Conservation (phyloP, 2,797 vertebrate genomes). For the Avahi laniger region DNA sequence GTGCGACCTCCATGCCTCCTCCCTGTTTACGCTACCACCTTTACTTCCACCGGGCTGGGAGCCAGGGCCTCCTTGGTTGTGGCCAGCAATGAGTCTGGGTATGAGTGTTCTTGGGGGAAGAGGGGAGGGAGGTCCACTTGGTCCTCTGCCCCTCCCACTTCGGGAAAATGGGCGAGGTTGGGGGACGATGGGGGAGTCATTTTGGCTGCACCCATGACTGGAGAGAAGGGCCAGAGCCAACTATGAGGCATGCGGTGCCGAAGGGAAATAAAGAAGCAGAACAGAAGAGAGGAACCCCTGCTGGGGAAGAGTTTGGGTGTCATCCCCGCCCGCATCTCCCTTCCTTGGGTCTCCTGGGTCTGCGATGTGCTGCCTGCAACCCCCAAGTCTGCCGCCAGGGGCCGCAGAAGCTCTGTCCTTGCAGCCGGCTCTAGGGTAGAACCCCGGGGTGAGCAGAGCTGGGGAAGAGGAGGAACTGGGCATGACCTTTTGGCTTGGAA, state of each 20-base stretch:
- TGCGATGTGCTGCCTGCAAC: constrained; percentile 9
- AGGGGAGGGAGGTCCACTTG: not conserved
- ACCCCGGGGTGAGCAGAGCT: not conserved
- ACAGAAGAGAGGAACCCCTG: not conserved
- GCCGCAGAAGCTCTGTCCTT: constrained; percentile 43
- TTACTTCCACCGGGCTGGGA: constrained; percentile 27
- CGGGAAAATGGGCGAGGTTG: not conserved
- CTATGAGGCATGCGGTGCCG: not conserved
- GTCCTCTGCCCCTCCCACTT: not conserved
- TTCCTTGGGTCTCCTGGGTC: not conserved
- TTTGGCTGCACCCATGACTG: not conserved
- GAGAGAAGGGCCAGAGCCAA: not conserved
- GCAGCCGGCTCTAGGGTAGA: not conserved
- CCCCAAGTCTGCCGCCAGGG: constrained; percentile 46
- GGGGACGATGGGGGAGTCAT: not conserved
- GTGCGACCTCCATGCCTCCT: constrained; percentile 48
- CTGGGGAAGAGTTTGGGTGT: not conserved
- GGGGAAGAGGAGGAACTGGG: not conserved
- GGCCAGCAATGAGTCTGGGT: constrained; percentile 69
- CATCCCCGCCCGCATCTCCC: not conserved
- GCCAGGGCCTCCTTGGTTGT: constrained; percentile 6
- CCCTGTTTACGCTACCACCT: constrained; percentile 10
- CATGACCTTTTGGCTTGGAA: not conserved
- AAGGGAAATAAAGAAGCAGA: not conserved
- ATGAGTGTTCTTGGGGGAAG: constrained; percentile 21